Evolutionary conservation across 2,888 invertebrate genomes (phyloP).

Genomic region (Agrenia bidenticulata): DNA sequence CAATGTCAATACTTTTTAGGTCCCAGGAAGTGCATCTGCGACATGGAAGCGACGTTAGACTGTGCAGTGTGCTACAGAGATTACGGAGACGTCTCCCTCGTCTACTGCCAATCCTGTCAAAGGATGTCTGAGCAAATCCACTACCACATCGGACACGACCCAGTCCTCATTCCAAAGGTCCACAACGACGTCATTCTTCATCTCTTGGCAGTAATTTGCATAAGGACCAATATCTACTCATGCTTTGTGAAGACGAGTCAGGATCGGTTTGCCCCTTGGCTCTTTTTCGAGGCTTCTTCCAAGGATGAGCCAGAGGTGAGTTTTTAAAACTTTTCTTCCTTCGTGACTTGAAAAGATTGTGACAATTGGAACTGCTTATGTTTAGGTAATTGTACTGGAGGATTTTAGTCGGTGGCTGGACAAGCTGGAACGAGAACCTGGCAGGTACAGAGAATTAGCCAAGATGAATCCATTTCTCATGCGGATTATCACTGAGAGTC

Average conservation of each 20-base stretch:
- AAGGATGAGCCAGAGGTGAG: slow-evolving; percentile 36
- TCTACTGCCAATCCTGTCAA: slow-evolving; percentile 37
- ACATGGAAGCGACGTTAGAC: slow-evolving; percentile 34
- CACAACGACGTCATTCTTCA: slow-evolving; percentile 28
- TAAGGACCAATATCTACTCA: slow-evolving; percentile 31
- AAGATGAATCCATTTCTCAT: slow-evolving; percentile 31
- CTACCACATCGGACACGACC: slow-evolving; percentile 28
- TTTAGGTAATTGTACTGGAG: slow-evolving; percentile 31
- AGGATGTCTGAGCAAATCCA: slow-evolving; percentile 31
- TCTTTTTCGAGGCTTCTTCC: slow-evolving; percentile 36
- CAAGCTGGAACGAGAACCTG: slow-evolving; percentile 32
- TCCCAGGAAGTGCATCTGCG: slow-evolving; percentile 41
- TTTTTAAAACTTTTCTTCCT: too few species aligned
- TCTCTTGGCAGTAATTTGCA: slow-evolving; percentile 44
- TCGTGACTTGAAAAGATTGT: too few species aligned
- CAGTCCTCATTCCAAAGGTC: slow-evolving; percentile 26
- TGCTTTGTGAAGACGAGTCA: slow-evolving; percentile 33
- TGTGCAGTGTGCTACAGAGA: slow-evolving; percentile 32
- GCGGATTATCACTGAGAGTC: slow-evolving; percentile 43
- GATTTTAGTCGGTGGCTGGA: slow-evolving; percentile 35
- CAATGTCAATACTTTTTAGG: slow-evolving; percentile 20
- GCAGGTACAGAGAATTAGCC: slow-evolving; percentile 31
- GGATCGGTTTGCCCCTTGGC: slow-evolving; percentile 38
- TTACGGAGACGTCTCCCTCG: slow-evolving; percentile 36
- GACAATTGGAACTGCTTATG: not conserved